phyloP scores from a whole-genome alignment of 2,113 vertebrate species.

The Gallinago paraguaiae region DNA sequence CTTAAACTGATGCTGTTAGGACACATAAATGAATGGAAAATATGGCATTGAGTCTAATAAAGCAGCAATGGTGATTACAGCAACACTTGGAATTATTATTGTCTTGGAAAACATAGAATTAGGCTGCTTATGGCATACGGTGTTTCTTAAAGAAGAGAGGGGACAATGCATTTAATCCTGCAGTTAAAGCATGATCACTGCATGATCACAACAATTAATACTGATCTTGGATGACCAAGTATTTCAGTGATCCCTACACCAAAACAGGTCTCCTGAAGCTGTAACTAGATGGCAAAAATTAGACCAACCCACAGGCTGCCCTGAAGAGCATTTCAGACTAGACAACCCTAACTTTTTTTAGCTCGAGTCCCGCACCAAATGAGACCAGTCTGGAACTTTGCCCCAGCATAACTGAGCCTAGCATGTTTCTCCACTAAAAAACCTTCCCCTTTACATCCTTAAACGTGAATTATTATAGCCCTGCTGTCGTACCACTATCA shows the following conservation, averaged over 20 bases:
- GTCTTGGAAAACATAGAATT: neutral
- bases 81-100: neutral
- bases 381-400: neutral
- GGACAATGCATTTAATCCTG: neutral
- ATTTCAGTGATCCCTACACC: neutral
- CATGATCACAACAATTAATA: neutral
- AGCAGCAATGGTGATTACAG: neutral
- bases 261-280: neutral
- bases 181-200: neutral
- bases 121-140: neutral
- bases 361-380: fast-evolving
- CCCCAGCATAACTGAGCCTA: neutral
- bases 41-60: neutral
- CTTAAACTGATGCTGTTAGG: neutral
- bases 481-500: neutral
- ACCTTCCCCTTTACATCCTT: neutral
- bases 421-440: neutral
- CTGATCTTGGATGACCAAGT: neutral
- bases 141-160: neutral
- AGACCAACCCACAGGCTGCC: neutral
- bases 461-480: neutral
- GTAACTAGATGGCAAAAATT: neutral
- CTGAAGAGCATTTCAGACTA: neutral
- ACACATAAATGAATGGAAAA: conserved; percentile 3
- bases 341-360: neutral